Evolutionary conservation across 2,113 vertebrate genomes (phyloP).

Genomic region (Anarrhichthys ocellatus): DNA sequence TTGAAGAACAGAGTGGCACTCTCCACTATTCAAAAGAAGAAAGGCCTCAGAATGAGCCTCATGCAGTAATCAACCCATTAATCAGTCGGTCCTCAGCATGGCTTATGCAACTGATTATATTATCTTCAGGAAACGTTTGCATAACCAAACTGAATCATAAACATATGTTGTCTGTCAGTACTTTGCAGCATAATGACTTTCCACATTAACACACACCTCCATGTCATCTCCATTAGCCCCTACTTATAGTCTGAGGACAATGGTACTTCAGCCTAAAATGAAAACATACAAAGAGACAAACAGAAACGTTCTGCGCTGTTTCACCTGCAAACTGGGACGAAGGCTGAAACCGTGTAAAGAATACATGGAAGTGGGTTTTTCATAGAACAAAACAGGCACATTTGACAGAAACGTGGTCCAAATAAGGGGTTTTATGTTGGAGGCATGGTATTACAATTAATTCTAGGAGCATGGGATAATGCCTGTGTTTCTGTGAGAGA

Average conservation of each 20-base stretch:
- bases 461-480: too few relatives aligned
- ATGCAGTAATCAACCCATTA: background rate
- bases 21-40: conserved; percentile 1
- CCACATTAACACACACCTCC: background rate
- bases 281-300: too few relatives aligned
- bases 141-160: background rate
- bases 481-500: background rate
- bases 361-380: background rate
- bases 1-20: background rate
- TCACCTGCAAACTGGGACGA: too few relatives aligned
- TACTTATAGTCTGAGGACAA: background rate
- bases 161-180: background rate
- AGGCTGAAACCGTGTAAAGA: too few relatives aligned
- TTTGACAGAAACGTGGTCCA: background rate
- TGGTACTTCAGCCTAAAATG: too few relatives aligned
- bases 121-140: background rate
- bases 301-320: too few relatives aligned
- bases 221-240: background rate
- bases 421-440: too few relatives aligned
- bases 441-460: too few relatives aligned
- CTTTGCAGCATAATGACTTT: background rate
- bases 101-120: conserved; percentile 6
- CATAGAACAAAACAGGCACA: background rate
- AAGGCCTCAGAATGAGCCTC: background rate
- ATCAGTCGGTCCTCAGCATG: background rate